phyloP scores from a whole-genome alignment of 37 sponge, comb jelly and placozoan species.

The Chondrilla cf. caribensis region DNA sequence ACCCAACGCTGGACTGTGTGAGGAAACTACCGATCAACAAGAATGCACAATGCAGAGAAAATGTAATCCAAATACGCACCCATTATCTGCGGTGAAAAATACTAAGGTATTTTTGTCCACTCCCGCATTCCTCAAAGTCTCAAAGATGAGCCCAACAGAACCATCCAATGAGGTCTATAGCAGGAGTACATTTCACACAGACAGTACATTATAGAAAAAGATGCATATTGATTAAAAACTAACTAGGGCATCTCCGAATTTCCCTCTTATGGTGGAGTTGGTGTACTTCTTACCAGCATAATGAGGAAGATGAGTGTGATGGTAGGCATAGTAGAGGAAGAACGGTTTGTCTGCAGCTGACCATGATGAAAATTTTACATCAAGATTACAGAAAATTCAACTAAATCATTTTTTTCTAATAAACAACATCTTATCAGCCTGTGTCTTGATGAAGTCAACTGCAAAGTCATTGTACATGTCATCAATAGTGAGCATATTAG shows the following conservation, averaged over 20 bases:
- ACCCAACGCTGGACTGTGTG: constrained; percentile 48
- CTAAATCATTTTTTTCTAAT: too few relatives aligned
- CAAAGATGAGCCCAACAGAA: constrained; percentile 43
- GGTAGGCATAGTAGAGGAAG: constrained; percentile 63
- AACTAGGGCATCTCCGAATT: constrained; percentile 49
- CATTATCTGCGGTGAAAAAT: constrained; percentile 62
- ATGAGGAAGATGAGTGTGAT: constrained; percentile 69
- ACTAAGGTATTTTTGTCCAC: constrained; percentile 53
- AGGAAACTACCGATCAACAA: too few relatives aligned
- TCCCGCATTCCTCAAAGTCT: constrained; percentile 3
- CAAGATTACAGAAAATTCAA: too few relatives aligned
- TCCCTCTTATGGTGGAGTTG: constrained; percentile 45
- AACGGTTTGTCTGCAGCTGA: constrained; percentile 35
- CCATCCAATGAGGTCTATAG: constrained; percentile 60
- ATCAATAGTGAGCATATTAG: constrained; percentile 38
- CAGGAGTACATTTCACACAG: too few relatives aligned
- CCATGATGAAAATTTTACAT: too few relatives aligned
- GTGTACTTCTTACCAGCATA: constrained; percentile 63
- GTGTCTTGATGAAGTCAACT: constrained; percentile 33
- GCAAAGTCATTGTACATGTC: constrained; percentile 43
- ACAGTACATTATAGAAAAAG: too few relatives aligned
- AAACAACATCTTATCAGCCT: constrained; percentile 21
- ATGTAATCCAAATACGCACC: too few relatives aligned
- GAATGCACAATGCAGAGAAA: too few relatives aligned
- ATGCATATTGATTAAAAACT: too few relatives aligned